Evolutionary conservation across 2,113 vertebrate genomes (phyloP), one percentile per base, ranked within the genome.

Genomic region (Aphyosemion australe): DNA sequence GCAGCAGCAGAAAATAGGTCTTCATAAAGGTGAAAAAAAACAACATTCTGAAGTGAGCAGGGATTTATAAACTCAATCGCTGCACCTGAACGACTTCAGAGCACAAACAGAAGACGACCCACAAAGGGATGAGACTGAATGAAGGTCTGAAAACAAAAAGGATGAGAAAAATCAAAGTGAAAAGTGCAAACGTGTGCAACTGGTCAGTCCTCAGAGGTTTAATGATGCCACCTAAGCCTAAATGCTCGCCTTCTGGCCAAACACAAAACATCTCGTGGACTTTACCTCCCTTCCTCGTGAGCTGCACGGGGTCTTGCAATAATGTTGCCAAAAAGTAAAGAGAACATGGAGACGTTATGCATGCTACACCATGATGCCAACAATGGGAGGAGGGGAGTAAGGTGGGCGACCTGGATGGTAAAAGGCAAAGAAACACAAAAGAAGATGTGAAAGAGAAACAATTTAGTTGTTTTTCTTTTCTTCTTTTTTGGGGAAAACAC

Each of bases 291-390:
- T 21, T 46, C 65, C 13, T 7, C 14, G 37, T 71, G 54, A 83
- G 72, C 61, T 59, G 81, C 51, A 73, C 74, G 79, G 68, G 74
- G 65, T 65, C 53, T 85, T 69, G 75, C 76, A 84, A 53, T 16
- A 74, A 78, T 74, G 67, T 53, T 55, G 71, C 81, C 61, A 74
- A 92, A 88, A 73, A 67, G 68, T 12, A 82, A 69, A 60, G 49
- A 60, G 79, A 66, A 69, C 12, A 20, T 76, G 61, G 64, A 69
- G 60, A 70, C 77, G 65, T 91, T 84, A 93, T 92, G 93, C 95
- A 97, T 95, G 94, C 95, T 93, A 94, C 91, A 94, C 79, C 76
- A 87, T 79, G 72, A 87, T 83, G 79, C 74, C 70, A 80, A 80
- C 68, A 32, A 63, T 54, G 91, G 78, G 88, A 69, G n/a, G 68